These are phyloP conservation scores for Thamnaconus septentrionalis DNA, from an alignment of 2,113 vertebrate species.

Conservation along the genomic window DNA sequence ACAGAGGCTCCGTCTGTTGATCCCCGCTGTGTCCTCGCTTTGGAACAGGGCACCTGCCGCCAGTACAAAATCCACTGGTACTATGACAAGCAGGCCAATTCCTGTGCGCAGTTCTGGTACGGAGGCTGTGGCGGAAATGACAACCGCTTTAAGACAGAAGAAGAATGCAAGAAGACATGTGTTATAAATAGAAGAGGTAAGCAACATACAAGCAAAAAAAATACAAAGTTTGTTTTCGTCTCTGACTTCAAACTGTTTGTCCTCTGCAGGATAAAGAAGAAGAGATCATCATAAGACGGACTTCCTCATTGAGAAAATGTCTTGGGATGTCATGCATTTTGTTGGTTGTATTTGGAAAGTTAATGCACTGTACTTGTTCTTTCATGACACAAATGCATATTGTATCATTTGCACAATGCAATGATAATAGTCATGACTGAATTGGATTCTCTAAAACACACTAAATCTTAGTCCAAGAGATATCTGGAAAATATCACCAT, in stretches of 20 bases:
- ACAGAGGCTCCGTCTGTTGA: slow-evolving; percentile 58
- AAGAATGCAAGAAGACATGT: slow-evolving; percentile 80
- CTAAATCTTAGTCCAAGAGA: background rate
- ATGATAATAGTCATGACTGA: background rate
- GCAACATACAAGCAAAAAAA: slow-evolving; percentile 1
- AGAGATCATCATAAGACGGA: slow-evolving; percentile 10
- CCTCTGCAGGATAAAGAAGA: slow-evolving; percentile 54
- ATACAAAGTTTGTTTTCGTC: background rate
- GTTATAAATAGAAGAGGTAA: slow-evolving; percentile 70
- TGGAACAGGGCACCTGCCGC: slow-evolving; percentile 82
- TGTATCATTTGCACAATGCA: background rate
- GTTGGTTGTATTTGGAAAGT: slow-evolving; percentile 17
- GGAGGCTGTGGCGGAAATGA: slow-evolving; percentile 83
- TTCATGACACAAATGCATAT: slow-evolving; percentile 1
- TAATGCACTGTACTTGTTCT: slow-evolving; percentile 13
- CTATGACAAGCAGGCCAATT: slow-evolving; percentile 83
- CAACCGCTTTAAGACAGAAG: slow-evolving; percentile 83
- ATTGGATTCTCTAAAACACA: background rate
- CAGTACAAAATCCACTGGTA: slow-evolving; percentile 82
- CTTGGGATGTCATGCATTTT: slow-evolving; percentile 31
- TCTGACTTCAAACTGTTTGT: slow-evolving; percentile 3
- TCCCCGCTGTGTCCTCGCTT: slow-evolving; percentile 65
- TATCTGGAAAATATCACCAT: slow-evolving; percentile 1
- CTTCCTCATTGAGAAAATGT: slow-evolving; percentile 2
- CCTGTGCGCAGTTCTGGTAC: slow-evolving; percentile 89